A percentile compares a stretch with the other conserved stretches of the same genome.
phyloP scores from a whole-genome alignment of 2,888 invertebrate species.

The Tryphoninae sp. region DNA sequence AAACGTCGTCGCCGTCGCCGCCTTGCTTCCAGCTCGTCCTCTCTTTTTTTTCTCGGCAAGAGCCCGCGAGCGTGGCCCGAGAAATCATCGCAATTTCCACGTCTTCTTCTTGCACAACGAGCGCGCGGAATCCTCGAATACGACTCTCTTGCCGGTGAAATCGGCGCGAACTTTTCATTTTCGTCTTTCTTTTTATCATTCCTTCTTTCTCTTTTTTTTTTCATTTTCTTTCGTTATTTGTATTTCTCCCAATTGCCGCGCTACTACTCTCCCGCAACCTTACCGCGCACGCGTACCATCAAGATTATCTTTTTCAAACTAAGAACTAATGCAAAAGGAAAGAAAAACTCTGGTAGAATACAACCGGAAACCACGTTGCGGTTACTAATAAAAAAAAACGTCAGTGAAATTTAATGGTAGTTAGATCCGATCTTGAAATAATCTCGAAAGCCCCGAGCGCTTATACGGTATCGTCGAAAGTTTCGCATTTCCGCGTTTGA shows the following conservation, averaged over 20 bases:
- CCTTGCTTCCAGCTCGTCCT: slow-evolving; percentile 9
- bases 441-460: slow-evolving; percentile 21
- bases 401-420: slow-evolving; percentile 51
- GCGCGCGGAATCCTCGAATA: slow-evolving; percentile 17
- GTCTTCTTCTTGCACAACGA: slow-evolving; percentile 54
- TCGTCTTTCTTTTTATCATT: slow-evolving; percentile 3
- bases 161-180: slow-evolving; percentile 32
- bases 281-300: neutral
- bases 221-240: neutral
- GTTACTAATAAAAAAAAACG: neutral
- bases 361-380: neutral
- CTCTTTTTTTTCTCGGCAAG: slow-evolving; percentile 20
- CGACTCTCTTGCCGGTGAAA: slow-evolving; percentile 46
- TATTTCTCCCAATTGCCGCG: neutral
- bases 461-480: slow-evolving; percentile 14
- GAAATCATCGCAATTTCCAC: slow-evolving; percentile 56
- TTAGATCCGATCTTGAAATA: slow-evolving; percentile 45
- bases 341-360: neutral
- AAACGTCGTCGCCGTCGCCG: slow-evolving; percentile 9
- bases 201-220: neutral
- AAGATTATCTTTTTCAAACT: neutral
- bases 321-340: neutral
- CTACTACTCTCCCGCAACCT: too few relatives aligned
- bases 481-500: slow-evolving; percentile 6
- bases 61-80: slow-evolving; percentile 41